Percentiles rank a stretch among this genome's conserved stretches.
Conservation (phyloP, 2,888 invertebrate genomes). For the Nomada fucata region DNA sequence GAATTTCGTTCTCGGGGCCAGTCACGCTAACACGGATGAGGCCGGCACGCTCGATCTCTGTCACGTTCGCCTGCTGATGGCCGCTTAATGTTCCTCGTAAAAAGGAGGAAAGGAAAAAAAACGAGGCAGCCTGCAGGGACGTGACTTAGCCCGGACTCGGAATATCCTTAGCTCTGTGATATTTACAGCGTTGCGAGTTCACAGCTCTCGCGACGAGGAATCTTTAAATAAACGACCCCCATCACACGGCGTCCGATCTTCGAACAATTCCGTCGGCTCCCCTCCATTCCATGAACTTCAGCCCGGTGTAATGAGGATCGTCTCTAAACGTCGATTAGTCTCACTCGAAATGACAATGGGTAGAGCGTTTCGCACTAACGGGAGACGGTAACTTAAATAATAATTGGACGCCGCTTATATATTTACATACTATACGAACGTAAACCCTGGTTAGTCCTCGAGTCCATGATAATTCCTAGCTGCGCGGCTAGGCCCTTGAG, state of each 20-base stretch:
- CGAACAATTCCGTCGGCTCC: background rate
- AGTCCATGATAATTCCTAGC: slow-evolving; percentile 73
- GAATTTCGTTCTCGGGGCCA: slow-evolving; percentile 64
- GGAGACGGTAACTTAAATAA: slow-evolving; percentile 63
- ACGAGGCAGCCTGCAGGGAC: slow-evolving; percentile 14
- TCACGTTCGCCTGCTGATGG: slow-evolving; percentile 13
- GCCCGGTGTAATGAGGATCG: slow-evolving; percentile 4
- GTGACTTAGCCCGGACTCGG: slow-evolving; percentile 48
- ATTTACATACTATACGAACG: slow-evolving; percentile 79
- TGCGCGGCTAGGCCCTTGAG: background rate
- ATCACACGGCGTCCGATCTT: background rate
- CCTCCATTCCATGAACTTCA: background rate
- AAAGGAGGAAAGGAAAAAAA: slow-evolving; percentile 32
- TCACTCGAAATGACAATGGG: slow-evolving; percentile 62
- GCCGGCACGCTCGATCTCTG: slow-evolving; percentile 21
- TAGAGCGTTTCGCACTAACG: slow-evolving; percentile 59
- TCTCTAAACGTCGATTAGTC: slow-evolving; percentile 25
- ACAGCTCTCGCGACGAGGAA: slow-evolving; percentile 30
- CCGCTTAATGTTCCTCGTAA: slow-evolving; percentile 40
- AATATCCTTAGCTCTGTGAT: slow-evolving; percentile 46
- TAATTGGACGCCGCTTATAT: slow-evolving; percentile 71
- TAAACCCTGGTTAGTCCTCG: slow-evolving; percentile 84
- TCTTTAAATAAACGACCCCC: slow-evolving; percentile 49
- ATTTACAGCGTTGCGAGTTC: slow-evolving; percentile 66
- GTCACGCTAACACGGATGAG: slow-evolving; percentile 52